Conservation (phyloP, 2,888 invertebrate genomes). For the Ariolimax columbianus region DNA sequence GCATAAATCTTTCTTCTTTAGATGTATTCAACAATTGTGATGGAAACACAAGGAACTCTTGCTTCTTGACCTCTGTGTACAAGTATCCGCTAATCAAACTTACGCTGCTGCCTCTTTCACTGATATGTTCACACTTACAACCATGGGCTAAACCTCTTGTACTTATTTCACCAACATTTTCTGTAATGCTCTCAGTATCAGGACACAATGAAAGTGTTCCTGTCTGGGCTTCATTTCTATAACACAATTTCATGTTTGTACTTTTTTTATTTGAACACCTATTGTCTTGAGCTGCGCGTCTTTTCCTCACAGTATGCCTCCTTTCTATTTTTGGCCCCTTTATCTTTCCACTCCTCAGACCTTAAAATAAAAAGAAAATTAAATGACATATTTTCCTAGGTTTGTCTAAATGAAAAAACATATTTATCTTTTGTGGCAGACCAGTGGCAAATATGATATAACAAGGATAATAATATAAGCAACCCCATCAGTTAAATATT, state of each 20-base stretch:
- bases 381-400: no score
- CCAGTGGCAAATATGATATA: no score
- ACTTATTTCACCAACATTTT: not conserved
- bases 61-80: not conserved
- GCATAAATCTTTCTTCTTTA: slow-evolving; percentile 69
- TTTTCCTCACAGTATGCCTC: not conserved
- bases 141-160: not conserved
- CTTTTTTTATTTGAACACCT: not conserved
- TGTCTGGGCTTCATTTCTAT: not conserved
- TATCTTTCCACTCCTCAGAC: not conserved
- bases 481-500: no score
- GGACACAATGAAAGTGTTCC: not conserved
- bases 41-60: slow-evolving; percentile 31
- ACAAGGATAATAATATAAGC: no score
- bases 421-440: no score
- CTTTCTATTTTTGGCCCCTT: not conserved
- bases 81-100: not conserved
- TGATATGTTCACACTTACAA: not conserved
- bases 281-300: not conserved
- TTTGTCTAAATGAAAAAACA: no score
- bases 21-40: slow-evolving; percentile 38
- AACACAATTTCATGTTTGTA: not conserved
- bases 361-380: not conserved
- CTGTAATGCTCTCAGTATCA: not conserved
- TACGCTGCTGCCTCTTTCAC: not conserved